These are phyloP conservation scores for Gymnoscopelus microlampas DNA, from an alignment of 2,797 vertebrate genomes.

Conservation along the genomic window DNA sequence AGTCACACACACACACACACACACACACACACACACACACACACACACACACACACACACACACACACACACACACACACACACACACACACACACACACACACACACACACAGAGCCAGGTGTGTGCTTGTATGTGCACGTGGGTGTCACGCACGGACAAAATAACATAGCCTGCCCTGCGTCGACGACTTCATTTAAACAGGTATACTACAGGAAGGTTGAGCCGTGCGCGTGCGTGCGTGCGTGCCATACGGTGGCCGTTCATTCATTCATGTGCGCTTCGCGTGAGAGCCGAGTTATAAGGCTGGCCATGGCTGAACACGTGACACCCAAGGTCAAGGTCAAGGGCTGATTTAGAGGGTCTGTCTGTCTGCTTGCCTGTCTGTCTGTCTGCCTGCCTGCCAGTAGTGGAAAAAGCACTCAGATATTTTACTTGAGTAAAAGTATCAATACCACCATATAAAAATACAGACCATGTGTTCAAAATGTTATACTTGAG, in stretches of 20 bases:
- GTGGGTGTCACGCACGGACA: no score
- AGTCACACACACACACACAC: no score
- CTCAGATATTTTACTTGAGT: no score
- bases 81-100: constrained; percentile 7
- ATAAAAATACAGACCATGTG: no score
- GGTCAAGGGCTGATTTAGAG: constrained; percentile 68
- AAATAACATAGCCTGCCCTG: no score
- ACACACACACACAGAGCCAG: neutral
- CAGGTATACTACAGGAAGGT: no score
- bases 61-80: constrained; percentile 8
- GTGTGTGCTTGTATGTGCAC: no score
- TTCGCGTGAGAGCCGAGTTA: constrained; percentile 30
- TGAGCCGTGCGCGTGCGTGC: constrained; percentile 9
- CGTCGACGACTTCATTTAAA: no score
- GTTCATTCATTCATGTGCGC: neutral
- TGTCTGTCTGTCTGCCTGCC: neutral
- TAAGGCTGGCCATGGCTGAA: constrained; percentile 30
- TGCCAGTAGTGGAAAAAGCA: no score
- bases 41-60: constrained; percentile 7
- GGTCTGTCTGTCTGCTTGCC: constrained; percentile 25
- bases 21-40: constrained; percentile 1
- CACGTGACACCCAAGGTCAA: constrained; percentile 71
- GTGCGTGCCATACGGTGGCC: constrained; percentile 24
- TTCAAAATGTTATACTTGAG: no score
- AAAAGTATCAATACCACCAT: no score